These are phyloP conservation scores for Eulemur rubriventer DNA, from an alignment of 2,797 vertebrate species.

Conservation along the genomic window DNA sequence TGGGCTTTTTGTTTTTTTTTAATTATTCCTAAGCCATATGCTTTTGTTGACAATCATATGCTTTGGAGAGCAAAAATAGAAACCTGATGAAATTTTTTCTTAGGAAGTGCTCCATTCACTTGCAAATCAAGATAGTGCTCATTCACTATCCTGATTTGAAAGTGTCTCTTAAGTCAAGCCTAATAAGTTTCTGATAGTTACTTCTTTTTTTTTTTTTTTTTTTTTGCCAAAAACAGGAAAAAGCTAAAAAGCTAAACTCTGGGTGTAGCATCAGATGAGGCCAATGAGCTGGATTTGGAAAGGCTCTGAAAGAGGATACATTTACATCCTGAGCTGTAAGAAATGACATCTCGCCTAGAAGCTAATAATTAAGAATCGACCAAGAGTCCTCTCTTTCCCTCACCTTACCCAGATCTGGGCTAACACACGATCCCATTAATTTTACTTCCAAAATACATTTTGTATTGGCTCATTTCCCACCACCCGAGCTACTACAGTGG, in stretches of 20 bases:
- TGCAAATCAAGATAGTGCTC: slow-evolving; percentile 6
- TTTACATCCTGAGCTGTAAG: not conserved
- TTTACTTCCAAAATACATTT: not conserved
- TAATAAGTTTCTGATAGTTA: not conserved
- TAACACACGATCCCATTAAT: not conserved
- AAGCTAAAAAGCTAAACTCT: slow-evolving; percentile 6
- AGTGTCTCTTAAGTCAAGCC: not conserved
- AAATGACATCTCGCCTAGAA: not conserved
- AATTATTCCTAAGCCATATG: not conserved
- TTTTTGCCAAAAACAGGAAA: not conserved
- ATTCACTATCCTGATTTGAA: not conserved
- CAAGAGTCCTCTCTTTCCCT: not conserved
- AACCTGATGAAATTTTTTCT: not conserved
- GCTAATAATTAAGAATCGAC: not conserved
- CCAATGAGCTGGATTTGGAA: not conserved
- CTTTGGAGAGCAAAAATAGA: not conserved
- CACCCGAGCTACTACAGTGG: not conserved
- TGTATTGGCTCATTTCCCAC: not conserved
- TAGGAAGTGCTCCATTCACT: not conserved
- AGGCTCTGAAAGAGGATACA: not conserved
- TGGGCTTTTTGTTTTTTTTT: not conserved
- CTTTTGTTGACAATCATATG: not conserved
- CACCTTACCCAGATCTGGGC: too few species aligned
- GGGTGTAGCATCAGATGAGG: not conserved
- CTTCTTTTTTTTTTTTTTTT: not conserved